phyloP scores from a whole-genome alignment of 2,888 invertebrate species.

The Drosophila infuscata region DNA sequence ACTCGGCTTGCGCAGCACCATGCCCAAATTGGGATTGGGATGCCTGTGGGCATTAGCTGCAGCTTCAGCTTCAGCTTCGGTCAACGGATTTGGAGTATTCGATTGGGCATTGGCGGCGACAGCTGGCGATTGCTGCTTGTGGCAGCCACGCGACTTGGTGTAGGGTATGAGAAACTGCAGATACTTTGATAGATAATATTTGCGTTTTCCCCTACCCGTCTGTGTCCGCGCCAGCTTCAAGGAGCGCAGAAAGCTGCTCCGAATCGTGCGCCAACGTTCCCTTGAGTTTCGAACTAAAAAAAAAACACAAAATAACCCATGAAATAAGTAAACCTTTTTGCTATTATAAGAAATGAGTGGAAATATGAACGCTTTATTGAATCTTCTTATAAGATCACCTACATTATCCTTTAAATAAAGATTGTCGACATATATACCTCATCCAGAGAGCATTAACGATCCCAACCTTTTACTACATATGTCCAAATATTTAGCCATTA shows the following conservation, averaged over 20 bases:
- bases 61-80: slow-evolving; percentile 2
- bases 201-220: slow-evolving; percentile 82
- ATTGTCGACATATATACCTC: neutral
- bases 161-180: slow-evolving; percentile 82
- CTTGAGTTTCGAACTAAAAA: slow-evolving; percentile 82
- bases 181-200: slow-evolving; percentile 82
- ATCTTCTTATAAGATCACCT: neutral
- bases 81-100: neutral
- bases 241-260: slow-evolving; percentile 81
- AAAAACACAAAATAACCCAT: neutral
- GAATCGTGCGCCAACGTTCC: slow-evolving; percentile 82
- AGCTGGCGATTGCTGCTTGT: slow-evolving; percentile 46
- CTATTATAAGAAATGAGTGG: neutral
- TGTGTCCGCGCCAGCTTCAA: slow-evolving; percentile 79
- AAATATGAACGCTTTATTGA: neutral
- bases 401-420: neutral
- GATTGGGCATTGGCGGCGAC: neutral
- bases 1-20: slow-evolving; percentile 72
- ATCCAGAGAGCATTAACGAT: neutral
- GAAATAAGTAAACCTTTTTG: neutral
- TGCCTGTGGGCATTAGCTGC: neutral
- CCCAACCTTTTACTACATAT: neutral
- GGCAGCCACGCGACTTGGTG: slow-evolving; percentile 77
- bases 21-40: slow-evolving; percentile 40
- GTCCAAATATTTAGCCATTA: neutral